phyloP scores from a whole-genome alignment of 2,113 vertebrate genomes.

The Camelus bactrianus region DNA sequence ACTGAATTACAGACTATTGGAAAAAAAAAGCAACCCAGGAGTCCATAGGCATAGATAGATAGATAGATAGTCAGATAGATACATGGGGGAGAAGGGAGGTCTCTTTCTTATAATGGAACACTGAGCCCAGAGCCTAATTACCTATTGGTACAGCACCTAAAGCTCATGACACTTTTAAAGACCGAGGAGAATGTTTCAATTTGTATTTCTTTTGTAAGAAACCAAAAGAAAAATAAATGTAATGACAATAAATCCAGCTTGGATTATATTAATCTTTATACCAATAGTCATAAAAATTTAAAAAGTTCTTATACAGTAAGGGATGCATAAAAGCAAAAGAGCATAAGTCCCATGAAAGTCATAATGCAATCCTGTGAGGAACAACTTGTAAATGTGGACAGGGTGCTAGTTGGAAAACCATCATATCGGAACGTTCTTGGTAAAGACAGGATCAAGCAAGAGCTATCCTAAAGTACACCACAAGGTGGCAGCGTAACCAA shows the following conservation, averaged over 20 bases:
- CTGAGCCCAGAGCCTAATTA: not conserved
- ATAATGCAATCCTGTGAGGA: not conserved
- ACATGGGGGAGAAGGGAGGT: not conserved
- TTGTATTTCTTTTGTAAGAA: slow-evolving; percentile 48
- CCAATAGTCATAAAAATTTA: slow-evolving; percentile 25
- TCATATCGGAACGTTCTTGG: not conserved
- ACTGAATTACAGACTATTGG: slow-evolving; percentile 11
- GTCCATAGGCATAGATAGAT: not conserved
- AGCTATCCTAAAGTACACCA: slow-evolving; percentile 57
- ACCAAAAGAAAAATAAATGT: slow-evolving; percentile 6
- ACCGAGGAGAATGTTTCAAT: not conserved
- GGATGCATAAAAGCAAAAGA: not conserved
- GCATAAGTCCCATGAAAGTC: not conserved
- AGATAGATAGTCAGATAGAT: too few relatives aligned
- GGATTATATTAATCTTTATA: not conserved
- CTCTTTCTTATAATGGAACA: not conserved
- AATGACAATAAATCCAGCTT: slow-evolving; percentile 13
- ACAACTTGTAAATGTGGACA: not conserved
- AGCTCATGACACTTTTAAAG: not conserved
- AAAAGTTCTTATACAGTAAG: not conserved
- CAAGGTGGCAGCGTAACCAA: slow-evolving; percentile 77
- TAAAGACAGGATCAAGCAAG: slow-evolving; percentile 13
- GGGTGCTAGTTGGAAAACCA: not conserved
- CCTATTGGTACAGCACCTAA: slow-evolving; percentile 12
- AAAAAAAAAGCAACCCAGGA: not conserved